Base-by-base conservation (phyloP, 2,888 invertebrate species). In the Protonemura montana region DNA sequence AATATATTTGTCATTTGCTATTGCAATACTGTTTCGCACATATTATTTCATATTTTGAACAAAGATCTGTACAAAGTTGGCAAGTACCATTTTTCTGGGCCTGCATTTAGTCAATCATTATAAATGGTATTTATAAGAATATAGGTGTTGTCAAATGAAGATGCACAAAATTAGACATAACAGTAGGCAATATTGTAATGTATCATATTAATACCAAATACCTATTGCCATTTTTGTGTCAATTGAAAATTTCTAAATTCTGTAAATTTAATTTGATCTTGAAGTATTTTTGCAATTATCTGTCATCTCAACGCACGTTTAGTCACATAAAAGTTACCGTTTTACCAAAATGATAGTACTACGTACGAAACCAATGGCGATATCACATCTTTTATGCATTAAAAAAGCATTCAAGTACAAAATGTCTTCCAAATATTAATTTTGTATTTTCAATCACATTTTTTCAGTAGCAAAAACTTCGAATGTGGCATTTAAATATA, bases 341-440 rank as follows among this genome's bases (percentile, higher is more conserved):
- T 59, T 41, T 59, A 59, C 59, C 59, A 59, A 59, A 59, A 59
- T 59, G 59, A 59, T 7, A 59, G 59, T 59, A 59, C 59, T 59
- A 59, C 59, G 59, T 59, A 59, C 59, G 59, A 59, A 16, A 59
- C 59, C 59, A 21, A 35, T 35, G 35, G 35, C 35, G 35, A 59
- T 59, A 59, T 21, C 59, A 59, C 59, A 59, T 59, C 59, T 59
- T 59, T 59, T 29, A 78, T 78, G 29, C 27, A 78, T 78, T 81
- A 81, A 81, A 81, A 81, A 30, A 30, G 81, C 29, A 81, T 29
- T 81, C 28, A 81, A 81, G n/a, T n/a, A 81, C 29, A 81, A 81
- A 29, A 81, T 29, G 29, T 81, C 13, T 59, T 21, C 59, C 21
- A 21, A 59, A 59, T 59, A 59, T 59, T 59, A 10, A 13, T 59